Evolutionary conservation across 2,113 vertebrate species (phyloP), one percentile per base, ranked within the genome.

Genomic region (Entomyzon cyanotis): DNA sequence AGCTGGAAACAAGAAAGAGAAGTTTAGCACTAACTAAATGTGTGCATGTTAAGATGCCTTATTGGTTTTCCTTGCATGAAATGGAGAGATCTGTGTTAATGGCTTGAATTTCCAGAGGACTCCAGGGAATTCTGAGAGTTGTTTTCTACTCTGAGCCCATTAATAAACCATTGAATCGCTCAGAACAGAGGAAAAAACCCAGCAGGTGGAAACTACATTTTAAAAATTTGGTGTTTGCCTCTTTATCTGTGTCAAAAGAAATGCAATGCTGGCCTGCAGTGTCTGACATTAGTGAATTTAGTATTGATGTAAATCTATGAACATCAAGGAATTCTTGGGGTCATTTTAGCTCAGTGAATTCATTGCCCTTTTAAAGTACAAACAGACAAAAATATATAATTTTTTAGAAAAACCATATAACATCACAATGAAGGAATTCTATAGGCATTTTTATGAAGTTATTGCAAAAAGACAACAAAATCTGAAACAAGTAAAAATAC

Each of bases 91-190:
- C 67, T 83, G 46, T 63, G 47, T 63, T 90, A 93, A 90, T 55
- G 46, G 50, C 35, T 52, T 88, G 79, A 78, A 53, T 92, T 81
- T 84, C 60, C 73, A 86, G 39, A 75, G 35, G 76, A 42, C 76
- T 87, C 39, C 9, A 78, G 91, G 89, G 80, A 94, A 67, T 92
- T 90, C 64, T 70, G 59, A 88, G 71, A 70, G 25, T 85, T 92
- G 58, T 83, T 95, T 85, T 69, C 71, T 90, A 15, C 80, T 73
- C 92, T 84, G 39, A 20, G 63, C 46, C 71, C 89, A 87, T 90
- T 84, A 87, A 93, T 65, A 95, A 90, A 85, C 37, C 64, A 93
- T 39, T 31, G 76, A 74, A 67, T 89, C 0, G 0, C 50, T 70
- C 46, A 59, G 17, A 86, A 68, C 27, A 90, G 39, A 74, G 73